Evolutionary conservation across 2,888 invertebrate genomes (phyloP).

Genomic region (Laspeyria flexula): DNA sequence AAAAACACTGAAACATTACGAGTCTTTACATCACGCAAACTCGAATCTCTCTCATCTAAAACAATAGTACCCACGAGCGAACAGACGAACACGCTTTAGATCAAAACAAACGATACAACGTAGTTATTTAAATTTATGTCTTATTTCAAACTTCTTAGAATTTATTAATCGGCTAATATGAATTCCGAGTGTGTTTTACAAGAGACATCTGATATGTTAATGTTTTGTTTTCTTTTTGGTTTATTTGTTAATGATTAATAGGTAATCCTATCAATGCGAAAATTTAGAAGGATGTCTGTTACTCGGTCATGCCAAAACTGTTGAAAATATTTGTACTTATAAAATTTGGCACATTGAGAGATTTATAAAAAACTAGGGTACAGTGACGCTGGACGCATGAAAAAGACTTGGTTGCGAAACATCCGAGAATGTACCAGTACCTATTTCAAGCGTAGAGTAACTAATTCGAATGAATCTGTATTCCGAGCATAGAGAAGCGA

Average conservation of each 20-base stretch:
- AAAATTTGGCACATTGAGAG: no score
- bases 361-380: no score
- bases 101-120: conserved; percentile 70
- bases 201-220: conserved; percentile 65
- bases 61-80: conserved; percentile 64
- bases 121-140: conserved; percentile 85
- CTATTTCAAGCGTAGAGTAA: no score
- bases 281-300: no score
- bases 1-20: conserved; percentile 53
- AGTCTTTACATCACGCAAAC: conserved; percentile 56
- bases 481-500: no score
- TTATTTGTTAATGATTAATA: conserved; percentile 16
- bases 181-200: conserved; percentile 76
- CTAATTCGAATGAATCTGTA: no score
- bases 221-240: conserved; percentile 20
- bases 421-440: no score
- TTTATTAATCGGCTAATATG: conserved; percentile 84
- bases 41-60: conserved; percentile 61
- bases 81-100: conserved; percentile 64
- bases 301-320: no score
- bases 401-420: no score
- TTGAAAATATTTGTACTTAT: no score
- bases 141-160: conserved; percentile 79
- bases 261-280: no score
- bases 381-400: no score